These are phyloP conservation scores for Melanophora roralis DNA, from an alignment of 2,888 invertebrate species.

Conservation along the genomic window DNA sequence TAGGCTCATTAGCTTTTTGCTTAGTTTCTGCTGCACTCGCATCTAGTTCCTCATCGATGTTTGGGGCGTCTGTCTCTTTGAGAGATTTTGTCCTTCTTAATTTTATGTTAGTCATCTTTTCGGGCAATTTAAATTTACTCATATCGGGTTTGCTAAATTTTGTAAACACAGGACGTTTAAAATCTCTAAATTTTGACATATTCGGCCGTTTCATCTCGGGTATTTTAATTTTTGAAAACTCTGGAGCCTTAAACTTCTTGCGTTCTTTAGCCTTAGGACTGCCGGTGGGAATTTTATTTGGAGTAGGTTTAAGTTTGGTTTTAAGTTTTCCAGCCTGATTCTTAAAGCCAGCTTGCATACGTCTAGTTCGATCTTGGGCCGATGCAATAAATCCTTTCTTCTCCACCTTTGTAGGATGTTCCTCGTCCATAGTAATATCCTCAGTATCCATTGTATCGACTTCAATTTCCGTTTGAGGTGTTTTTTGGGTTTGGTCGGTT, in stretches of 20 bases:
- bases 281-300: constrained; percentile 70
- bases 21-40: constrained; percentile 79
- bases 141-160: constrained; percentile 80
- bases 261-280: constrained; percentile 75
- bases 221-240: constrained; percentile 77
- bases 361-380: constrained; percentile 78
- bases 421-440: constrained; percentile 80
- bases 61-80: constrained; percentile 71
- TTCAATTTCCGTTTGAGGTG: constrained; percentile 75
- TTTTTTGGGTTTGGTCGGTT: background rate
- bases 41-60: constrained; percentile 63
- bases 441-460: constrained; percentile 36
- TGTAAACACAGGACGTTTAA: constrained; percentile 76
- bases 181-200: constrained; percentile 77
- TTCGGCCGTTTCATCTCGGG: constrained; percentile 77
- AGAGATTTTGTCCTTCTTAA: constrained; percentile 77
- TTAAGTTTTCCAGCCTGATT: constrained; percentile 85
- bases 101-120: constrained; percentile 81
- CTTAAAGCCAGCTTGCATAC: constrained; percentile 83
- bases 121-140: constrained; percentile 82
- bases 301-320: constrained; percentile 80
- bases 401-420: constrained; percentile 22
- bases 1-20: constrained; percentile 78
- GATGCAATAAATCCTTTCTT: constrained; percentile 78
- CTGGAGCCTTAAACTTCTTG: constrained; percentile 74